A percentile compares a stretch with the other conserved stretches of the same genome.
phyloP scores from a whole-genome alignment of 2,113 vertebrate species.

The Mystacornis crossleyi region DNA sequence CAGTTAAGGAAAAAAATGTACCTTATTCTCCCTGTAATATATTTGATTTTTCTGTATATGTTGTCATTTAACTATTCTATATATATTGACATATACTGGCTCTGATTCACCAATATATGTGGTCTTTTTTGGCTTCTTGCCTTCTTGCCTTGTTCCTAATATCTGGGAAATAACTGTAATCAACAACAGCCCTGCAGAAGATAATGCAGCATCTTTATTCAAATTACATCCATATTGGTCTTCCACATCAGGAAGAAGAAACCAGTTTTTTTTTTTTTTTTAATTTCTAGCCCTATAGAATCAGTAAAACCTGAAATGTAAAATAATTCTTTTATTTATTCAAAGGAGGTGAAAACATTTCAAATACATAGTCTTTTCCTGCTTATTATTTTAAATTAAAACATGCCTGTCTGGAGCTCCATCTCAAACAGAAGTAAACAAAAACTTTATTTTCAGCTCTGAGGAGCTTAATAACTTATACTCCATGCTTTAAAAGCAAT shows the following conservation, averaged over 20 bases:
- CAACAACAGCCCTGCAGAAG: neutral
- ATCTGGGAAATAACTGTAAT: neutral
- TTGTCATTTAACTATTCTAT: neutral
- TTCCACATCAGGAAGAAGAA: neutral
- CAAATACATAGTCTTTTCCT: neutral
- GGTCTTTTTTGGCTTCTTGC: neutral
- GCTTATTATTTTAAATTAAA: neutral
- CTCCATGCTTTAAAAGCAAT: neutral
- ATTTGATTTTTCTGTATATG: neutral
- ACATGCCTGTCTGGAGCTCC: neutral
- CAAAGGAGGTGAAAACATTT: neutral
- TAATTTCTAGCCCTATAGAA: neutral
- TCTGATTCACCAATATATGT: neutral
- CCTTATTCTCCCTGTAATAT: neutral
- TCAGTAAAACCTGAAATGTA: neutral
- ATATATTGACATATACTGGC: neutral
- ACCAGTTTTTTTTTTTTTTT: neutral
- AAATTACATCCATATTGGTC: neutral
- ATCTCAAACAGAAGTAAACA: neutral
- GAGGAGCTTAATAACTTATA: neutral
- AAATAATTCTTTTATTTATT: neutral
- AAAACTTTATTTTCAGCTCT: neutral
- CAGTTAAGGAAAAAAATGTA: neutral
- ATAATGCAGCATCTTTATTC: neutral
- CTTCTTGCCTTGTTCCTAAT: neutral